Conservation (phyloP, 2,888 invertebrate genomes). For the Scaptomyza reducta region DNA sequence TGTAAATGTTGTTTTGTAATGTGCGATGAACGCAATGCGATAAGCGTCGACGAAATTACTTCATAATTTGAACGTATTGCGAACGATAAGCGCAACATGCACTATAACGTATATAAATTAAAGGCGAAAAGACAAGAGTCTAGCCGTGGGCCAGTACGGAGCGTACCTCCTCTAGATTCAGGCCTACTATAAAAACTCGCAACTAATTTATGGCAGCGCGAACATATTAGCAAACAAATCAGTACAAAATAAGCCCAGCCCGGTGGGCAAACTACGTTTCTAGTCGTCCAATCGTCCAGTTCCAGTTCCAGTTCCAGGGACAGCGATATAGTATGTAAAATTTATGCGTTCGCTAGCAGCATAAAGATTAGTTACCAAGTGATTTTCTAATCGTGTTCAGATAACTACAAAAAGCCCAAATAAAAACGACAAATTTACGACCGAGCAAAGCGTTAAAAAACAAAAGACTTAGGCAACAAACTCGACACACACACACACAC, state of each 20-base stretch:
- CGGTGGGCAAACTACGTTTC: slow-evolving; percentile 44
- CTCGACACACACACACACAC: slow-evolving; percentile 28
- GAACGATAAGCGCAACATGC: slow-evolving; percentile 63
- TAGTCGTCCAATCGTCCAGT: slow-evolving; percentile 22
- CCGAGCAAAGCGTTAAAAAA: slow-evolving; percentile 11
- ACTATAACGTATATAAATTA: slow-evolving; percentile 43
- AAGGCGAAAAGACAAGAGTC: slow-evolving; percentile 32
- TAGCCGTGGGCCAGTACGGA: slow-evolving; percentile 41
- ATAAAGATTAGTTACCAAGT: slow-evolving; percentile 77
- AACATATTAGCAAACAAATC: slow-evolving; percentile 81
- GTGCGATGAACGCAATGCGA: slow-evolving; percentile 80
- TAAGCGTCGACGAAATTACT: slow-evolving; percentile 72
- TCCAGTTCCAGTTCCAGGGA: slow-evolving; percentile 13
- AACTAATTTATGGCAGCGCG: slow-evolving; percentile 79
- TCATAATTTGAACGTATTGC: slow-evolving; percentile 71
- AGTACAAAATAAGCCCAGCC: slow-evolving; percentile 80
- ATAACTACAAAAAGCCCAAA: slow-evolving; percentile 71
- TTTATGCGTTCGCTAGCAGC: slow-evolving; percentile 74
- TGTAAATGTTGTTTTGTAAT: slow-evolving; percentile 80
- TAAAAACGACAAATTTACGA: slow-evolving; percentile 72
- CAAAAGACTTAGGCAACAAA: slow-evolving; percentile 71
- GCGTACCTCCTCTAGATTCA: slow-evolving; percentile 45
- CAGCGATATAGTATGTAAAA: slow-evolving; percentile 48
- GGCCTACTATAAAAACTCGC: slow-evolving; percentile 59
- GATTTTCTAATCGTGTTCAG: slow-evolving; percentile 74